Conservation (phyloP, 2,888 invertebrate genomes). For the Elegia similella region DNA sequence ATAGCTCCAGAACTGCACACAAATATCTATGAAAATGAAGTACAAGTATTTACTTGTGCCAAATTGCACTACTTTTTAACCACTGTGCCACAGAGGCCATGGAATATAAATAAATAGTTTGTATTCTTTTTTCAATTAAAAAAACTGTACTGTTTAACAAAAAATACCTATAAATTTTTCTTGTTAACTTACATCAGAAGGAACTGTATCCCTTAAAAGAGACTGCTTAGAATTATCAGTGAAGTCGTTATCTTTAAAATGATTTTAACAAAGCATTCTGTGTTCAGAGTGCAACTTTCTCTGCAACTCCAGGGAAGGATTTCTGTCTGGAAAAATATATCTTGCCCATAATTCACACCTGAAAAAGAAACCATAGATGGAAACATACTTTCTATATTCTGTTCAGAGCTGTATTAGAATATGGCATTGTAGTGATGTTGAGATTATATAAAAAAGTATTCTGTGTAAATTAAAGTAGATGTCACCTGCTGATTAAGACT, state of each 20-base stretch:
- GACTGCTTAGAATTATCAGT: background rate
- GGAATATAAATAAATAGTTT: too few relatives aligned
- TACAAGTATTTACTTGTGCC: too few relatives aligned
- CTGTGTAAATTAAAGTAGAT: too few relatives aligned
- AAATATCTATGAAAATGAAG: too few relatives aligned
- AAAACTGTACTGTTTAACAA: background rate
- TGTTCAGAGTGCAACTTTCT: background rate
- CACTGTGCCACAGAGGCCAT: too few relatives aligned
- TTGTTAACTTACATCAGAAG: background rate
- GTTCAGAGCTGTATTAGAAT: background rate
- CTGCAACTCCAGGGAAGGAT: background rate
- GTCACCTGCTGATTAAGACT: too few relatives aligned
- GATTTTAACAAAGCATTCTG: background rate
- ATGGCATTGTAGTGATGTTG: too few relatives aligned
- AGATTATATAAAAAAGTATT: too few relatives aligned
- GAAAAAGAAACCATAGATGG: background rate
- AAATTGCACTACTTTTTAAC: too few relatives aligned
- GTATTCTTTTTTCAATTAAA: too few relatives aligned
- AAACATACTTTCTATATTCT: background rate
- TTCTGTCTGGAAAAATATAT: background rate
- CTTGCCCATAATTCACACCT: background rate
- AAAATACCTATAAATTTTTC: background rate
- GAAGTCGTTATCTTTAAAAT: background rate
- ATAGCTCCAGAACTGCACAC: too few relatives aligned
- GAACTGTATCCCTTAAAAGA: background rate